A percentile compares a stretch with the other conserved stretches of the same genome.
These are phyloP conservation scores for Hetaerina titia DNA, from an alignment of 2,888 invertebrate species.

Conservation along the genomic window DNA sequence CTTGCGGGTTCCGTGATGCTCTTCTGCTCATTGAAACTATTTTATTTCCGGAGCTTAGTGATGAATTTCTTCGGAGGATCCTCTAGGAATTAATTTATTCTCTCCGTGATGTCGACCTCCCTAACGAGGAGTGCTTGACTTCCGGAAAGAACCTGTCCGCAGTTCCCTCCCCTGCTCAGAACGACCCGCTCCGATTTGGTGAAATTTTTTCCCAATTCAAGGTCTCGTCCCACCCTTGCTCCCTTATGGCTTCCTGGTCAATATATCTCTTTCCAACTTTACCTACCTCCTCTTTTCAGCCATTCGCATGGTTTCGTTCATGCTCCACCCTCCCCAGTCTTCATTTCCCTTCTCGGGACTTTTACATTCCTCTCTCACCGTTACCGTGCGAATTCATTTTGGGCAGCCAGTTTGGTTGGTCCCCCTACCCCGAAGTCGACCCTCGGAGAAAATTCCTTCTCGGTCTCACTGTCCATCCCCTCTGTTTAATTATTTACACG, in stretches of 20 bases:
- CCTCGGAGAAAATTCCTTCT: neutral
- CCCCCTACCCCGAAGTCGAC: neutral
- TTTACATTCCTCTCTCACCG: neutral
- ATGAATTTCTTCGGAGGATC: too few relatives aligned
- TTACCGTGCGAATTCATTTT: neutral
- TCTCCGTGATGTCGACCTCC: neutral
- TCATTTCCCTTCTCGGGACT: neutral
- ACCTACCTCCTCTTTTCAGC: neutral
- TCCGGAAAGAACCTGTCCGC: neutral
- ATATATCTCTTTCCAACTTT: neutral
- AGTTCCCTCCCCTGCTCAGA: neutral
- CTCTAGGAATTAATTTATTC: neutral
- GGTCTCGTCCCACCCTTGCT: neutral
- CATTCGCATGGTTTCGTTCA: neutral
- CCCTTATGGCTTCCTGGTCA: neutral
- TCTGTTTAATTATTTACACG: conserved; percentile 15
- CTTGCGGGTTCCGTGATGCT: too few relatives aligned
- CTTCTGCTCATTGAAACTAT: too few relatives aligned
- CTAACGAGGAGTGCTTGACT: conserved; percentile 2
- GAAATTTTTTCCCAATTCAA: neutral
- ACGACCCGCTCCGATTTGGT: neutral
- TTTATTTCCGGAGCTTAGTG: too few relatives aligned
- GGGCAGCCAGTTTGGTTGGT: neutral
- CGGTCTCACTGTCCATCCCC: neutral
- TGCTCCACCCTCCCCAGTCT: neutral